Percentiles rank a stretch among this genome's conserved stretches.
phyloP scores from a whole-genome alignment of 1,140 invertebrate species.

The Drosophila setifemur region DNA sequence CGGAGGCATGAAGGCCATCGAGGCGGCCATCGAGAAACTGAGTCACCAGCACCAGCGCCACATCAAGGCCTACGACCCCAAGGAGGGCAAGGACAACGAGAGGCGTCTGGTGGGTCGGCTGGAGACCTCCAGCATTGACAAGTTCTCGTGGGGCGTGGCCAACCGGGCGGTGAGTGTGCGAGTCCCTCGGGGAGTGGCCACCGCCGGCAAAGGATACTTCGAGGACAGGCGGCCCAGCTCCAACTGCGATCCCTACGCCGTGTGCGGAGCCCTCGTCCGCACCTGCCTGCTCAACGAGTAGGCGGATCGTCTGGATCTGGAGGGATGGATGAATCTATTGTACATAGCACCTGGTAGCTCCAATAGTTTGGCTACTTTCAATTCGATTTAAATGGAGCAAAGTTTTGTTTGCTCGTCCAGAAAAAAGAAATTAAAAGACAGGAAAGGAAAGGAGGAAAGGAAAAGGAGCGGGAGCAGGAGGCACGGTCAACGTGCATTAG shows the following conservation, averaged over 20 bases:
- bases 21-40: constrained; percentile 90
- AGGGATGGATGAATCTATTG: constrained; percentile 25
- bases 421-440: constrained; percentile 14
- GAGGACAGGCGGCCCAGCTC: constrained; percentile 94
- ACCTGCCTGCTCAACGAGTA: constrained; percentile 87
- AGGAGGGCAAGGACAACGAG: constrained; percentile 92
- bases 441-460: neutral
- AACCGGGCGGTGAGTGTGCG: constrained; percentile 88
- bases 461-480: neutral
- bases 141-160: constrained; percentile 90
- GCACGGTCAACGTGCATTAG: constrained; percentile 19
- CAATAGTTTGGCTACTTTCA: constrained; percentile 4
- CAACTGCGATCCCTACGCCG: constrained; percentile 93
- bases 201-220: constrained; percentile 92
- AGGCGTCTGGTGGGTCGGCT: constrained; percentile 90
- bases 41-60: constrained; percentile 92
- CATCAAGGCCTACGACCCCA: constrained; percentile 95
- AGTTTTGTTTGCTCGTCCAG: neutral
- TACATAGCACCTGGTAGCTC: constrained; percentile 33
- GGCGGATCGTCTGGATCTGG: neutral
- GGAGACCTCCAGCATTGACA: constrained; percentile 92
- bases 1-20: constrained; percentile 89
- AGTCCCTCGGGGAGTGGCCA: constrained; percentile 89
- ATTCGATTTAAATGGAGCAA: constrained; percentile 5
- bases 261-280: constrained; percentile 87